Conservation (phyloP, 2,888 invertebrate genomes). For the Trisateles emortualis region DNA sequence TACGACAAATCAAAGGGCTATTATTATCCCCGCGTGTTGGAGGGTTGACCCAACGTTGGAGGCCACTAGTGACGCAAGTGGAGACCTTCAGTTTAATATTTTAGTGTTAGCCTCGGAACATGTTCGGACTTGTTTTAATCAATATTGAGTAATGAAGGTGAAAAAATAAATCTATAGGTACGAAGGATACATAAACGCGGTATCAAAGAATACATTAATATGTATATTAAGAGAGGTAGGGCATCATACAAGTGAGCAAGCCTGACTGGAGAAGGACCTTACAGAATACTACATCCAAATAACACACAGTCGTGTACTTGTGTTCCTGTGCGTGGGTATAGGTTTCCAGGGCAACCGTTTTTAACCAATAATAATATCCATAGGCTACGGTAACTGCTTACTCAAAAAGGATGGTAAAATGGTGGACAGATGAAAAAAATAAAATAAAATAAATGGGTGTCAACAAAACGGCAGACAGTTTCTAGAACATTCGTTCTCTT, state of each 20-base stretch:
- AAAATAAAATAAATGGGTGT: too few species aligned
- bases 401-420: too few species aligned
- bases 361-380: too few species aligned
- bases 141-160: slow-evolving; percentile 27
- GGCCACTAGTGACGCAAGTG: slow-evolving; percentile 60
- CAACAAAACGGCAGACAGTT: background rate
- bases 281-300: background rate
- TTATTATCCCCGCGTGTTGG: slow-evolving; percentile 49
- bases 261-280: background rate
- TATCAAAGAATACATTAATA: too few species aligned
- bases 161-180: background rate
- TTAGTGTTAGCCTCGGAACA: slow-evolving; percentile 34
- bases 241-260: too few species aligned
- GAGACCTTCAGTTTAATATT: slow-evolving; percentile 58
- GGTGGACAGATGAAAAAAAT: too few species aligned
- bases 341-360: too few species aligned
- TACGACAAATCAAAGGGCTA: slow-evolving; percentile 52
- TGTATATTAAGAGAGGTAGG: too few species aligned
- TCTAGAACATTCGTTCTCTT: background rate
- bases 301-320: too few species aligned
- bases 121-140: slow-evolving; percentile 26
- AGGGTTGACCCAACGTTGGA: slow-evolving; percentile 55
- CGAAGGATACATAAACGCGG: too few species aligned
- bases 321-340: too few species aligned
- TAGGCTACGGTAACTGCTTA: too few species aligned